Percentiles rank a stretch among this genome's conserved stretches.
Evolutionary conservation across 1,140 invertebrate species (phyloP).

Genomic region (Drosophila oshimai): DNA sequence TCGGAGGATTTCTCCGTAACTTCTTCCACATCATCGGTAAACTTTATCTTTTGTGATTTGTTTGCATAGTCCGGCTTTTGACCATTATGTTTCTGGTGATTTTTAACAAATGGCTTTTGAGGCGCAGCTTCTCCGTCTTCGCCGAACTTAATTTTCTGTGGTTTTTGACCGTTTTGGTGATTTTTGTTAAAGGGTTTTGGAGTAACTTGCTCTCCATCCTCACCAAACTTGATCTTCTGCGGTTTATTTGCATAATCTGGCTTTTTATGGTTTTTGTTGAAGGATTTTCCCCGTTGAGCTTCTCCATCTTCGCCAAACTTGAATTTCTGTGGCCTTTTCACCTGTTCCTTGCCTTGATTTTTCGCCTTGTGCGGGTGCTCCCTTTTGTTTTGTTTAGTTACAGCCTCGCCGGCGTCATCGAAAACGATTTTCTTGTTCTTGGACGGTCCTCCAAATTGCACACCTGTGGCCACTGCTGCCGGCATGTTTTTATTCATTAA

Average conservation of each 20-base stretch:
- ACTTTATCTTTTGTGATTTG: conserved; percentile 15
- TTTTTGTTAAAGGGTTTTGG: not conserved
- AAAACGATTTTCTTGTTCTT: conserved; percentile 79
- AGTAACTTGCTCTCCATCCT: conserved; percentile 4
- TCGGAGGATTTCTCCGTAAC: not conserved
- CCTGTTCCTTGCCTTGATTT: conserved; percentile 11
- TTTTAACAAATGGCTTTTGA: conserved; percentile 12
- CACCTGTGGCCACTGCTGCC: conserved; percentile 50
- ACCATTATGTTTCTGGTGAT: conserved; percentile 19
- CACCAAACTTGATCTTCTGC: conserved; percentile 34
- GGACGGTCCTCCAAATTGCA: conserved; percentile 36
- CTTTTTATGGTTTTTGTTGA: conserved; percentile 14
- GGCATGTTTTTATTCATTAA: conserved; percentile 47
- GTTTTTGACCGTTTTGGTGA: not conserved
- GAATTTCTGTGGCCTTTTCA: conserved; percentile 28
- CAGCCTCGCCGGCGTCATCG: conserved; percentile 63
- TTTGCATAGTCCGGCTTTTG: conserved; percentile 2
- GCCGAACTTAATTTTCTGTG: conserved; percentile 69
- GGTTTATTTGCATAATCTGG: conserved; percentile 21
- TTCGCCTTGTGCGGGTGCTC: conserved; percentile 18
- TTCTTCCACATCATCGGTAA: conserved; percentile 11
- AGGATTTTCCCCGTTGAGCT: not conserved
- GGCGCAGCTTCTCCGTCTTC: conserved; percentile 59
- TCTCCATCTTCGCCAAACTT: conserved; percentile 18
- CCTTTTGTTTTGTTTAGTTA: conserved; percentile 27